These are phyloP conservation scores for Epirrhoe tristata DNA, from an alignment of 2,888 invertebrate species.

Conservation along the genomic window DNA sequence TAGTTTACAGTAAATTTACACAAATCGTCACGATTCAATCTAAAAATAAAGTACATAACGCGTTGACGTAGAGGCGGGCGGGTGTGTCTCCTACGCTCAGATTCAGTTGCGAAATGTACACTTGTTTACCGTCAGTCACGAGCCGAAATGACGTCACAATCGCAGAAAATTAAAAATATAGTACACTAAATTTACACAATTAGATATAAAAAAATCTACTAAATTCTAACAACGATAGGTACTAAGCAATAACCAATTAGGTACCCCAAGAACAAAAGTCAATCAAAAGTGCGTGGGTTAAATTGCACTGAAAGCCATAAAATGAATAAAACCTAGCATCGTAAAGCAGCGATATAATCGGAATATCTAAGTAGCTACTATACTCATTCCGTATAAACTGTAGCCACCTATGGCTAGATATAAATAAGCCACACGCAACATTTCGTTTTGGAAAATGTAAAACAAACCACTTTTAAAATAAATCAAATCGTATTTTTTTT, in stretches of 20 bases:
- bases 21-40: constrained; percentile 52
- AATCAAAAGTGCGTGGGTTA: constrained; percentile 3
- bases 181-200: neutral
- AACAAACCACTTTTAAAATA: neutral
- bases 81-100: constrained; percentile 76
- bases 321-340: neutral
- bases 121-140: constrained; percentile 58
- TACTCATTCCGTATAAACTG: neutral
- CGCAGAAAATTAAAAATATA: neutral
- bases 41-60: constrained; percentile 56
- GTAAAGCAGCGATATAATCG: constrained; percentile 13
- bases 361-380: neutral
- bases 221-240: constrained; percentile 2
- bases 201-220: neutral
- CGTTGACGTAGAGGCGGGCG: constrained; percentile 66
- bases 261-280: constrained; percentile 5
- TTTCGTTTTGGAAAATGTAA: neutral
- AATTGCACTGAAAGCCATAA: constrained; percentile 6
- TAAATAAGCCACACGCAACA: neutral
- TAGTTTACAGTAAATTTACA: constrained; percentile 23
- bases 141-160: constrained; percentile 56
- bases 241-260: neutral
- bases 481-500: neutral
- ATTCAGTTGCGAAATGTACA: constrained; percentile 36
- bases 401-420: neutral